Conservation (phyloP, 2,113 vertebrate species). For the Nycticryphes semicollaris region DNA sequence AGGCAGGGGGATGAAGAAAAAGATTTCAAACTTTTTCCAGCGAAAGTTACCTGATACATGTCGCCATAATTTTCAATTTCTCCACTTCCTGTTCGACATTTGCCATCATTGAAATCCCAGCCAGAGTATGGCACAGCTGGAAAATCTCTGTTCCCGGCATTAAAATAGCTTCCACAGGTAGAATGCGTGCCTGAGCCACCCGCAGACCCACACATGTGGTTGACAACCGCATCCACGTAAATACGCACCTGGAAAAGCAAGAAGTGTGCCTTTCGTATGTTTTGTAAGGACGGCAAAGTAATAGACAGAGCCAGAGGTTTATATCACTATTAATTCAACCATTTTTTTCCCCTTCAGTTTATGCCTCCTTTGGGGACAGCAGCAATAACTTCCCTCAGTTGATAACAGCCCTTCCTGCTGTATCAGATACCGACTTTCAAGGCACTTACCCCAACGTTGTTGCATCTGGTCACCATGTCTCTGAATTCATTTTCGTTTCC, state of each 20-base stretch:
- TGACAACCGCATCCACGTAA: slow-evolving; percentile 81
- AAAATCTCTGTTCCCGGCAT: slow-evolving; percentile 81
- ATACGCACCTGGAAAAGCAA: slow-evolving; percentile 74
- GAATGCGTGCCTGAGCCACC: slow-evolving; percentile 81
- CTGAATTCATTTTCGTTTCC: slow-evolving; percentile 86
- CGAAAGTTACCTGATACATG: slow-evolving; percentile 80
- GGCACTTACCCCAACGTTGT: slow-evolving; percentile 87
- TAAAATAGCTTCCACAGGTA: slow-evolving; percentile 86
- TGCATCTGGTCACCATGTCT: slow-evolving; percentile 92
- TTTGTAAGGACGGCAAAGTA: not conserved
- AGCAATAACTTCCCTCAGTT: not conserved
- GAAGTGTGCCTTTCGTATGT: not conserved
- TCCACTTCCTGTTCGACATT: slow-evolving; percentile 82
- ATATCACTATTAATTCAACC: not conserved
- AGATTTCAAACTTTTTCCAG: not conserved
- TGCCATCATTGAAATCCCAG: slow-evolving; percentile 87
- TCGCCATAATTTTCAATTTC: slow-evolving; percentile 87
- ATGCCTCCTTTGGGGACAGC: not conserved
- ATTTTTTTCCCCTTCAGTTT: not conserved
- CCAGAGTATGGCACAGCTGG: slow-evolving; percentile 82
- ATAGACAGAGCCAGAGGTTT: not conserved
- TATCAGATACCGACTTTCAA: not conserved
- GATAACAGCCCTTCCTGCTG: not conserved
- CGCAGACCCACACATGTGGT: slow-evolving; percentile 81
- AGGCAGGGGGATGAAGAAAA: not conserved